Conservation (phyloP, 2,888 invertebrate genomes). For the Leptopilina drosophilae region DNA sequence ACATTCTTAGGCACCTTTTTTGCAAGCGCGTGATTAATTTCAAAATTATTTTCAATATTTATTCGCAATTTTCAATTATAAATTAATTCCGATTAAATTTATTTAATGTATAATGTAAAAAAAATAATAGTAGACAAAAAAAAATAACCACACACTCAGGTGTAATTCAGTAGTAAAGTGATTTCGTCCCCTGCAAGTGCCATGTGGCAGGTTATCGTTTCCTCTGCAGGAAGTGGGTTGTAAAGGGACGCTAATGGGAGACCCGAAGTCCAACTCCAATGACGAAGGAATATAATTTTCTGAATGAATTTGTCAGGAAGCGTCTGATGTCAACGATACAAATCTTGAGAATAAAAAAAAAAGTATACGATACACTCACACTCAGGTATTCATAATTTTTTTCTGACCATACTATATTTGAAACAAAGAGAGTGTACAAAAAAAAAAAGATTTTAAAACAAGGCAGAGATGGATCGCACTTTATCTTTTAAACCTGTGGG, state of each 20-base stretch:
- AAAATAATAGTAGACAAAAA: no score
- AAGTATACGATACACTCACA: background rate
- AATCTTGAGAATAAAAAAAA: slow-evolving; percentile 21
- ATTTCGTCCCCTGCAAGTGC: slow-evolving; percentile 56
- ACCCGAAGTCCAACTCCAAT: slow-evolving; percentile 48
- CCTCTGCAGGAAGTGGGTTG: slow-evolving; percentile 61
- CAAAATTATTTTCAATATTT: no score
- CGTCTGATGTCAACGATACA: slow-evolving; percentile 38
- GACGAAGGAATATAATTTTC: slow-evolving; percentile 52
- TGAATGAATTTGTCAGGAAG: slow-evolving; percentile 45
- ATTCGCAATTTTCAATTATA: no score
- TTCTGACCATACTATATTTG: background rate
- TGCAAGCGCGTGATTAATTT: no score
- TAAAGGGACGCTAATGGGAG: slow-evolving; percentile 63
- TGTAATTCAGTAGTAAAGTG: slow-evolving; percentile 65
- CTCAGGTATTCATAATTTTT: background rate
- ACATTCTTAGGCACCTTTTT: no score
- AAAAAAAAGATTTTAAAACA: slow-evolving; percentile 21
- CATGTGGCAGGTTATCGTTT: slow-evolving; percentile 66
- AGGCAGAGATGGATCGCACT: slow-evolving; percentile 24
- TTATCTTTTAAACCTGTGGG: slow-evolving; percentile 6
- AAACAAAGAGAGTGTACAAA: background rate
- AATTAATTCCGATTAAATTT: no score
- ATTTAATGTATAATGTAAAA: no score
- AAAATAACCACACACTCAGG: slow-evolving; percentile 59